Base-by-base conservation (phyloP, 2,888 invertebrate genomes). In the Thysanoteuthis rhombus region DNA sequence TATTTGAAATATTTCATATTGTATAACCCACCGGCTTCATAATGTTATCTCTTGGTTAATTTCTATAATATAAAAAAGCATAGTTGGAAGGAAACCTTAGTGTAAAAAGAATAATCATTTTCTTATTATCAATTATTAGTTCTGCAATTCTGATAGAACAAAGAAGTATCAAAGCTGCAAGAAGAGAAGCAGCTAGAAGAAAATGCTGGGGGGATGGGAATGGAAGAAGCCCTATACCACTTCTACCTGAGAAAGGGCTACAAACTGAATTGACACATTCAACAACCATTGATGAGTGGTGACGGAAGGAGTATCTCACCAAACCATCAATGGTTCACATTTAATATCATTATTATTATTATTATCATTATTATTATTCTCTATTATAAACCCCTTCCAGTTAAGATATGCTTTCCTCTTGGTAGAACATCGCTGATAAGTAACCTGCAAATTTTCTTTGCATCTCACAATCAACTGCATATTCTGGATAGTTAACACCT, bases 361-460 rank as follows among this genome's bases (percentile, higher is more conserved):
- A 75, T 75, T 75, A 75, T 75, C 25, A 52, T 52, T 52, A 52
- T 52, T 45, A 45, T 45, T 42, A 16, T 32, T 90, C 22, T 22
- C 22, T 36, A 90, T 90, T 92, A 92, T 92, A 92, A 39, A 45
- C 92, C 92, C 92, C 92, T 92, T 92, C n/a, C 92, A 92, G n/a
- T 75, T 45, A 92, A 92, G 45, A 92, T 92, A 92, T 39, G 92
- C 40, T 92, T 40, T 45, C 92, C 45, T 92, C 75, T 75, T 75
- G 75, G n/a, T 75, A 75, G 36, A n/a, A 75, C n/a, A n/a, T 75
- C 75, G 75, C 75, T 75, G 75, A 75, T 75, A 75, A 75, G 75
- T 75, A n/a, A 75, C 75, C n/a, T 75, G 75, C 75, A 75, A 75
- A 75, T 75, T 36, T 75, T 75, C n/a, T 36, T 75, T 75, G 75